A percentile compares a stretch with the other conserved stretches of the same genome.
Evolutionary conservation across 2,797 vertebrate genomes (phyloP).

Genomic region (Argentina silus): DNA sequence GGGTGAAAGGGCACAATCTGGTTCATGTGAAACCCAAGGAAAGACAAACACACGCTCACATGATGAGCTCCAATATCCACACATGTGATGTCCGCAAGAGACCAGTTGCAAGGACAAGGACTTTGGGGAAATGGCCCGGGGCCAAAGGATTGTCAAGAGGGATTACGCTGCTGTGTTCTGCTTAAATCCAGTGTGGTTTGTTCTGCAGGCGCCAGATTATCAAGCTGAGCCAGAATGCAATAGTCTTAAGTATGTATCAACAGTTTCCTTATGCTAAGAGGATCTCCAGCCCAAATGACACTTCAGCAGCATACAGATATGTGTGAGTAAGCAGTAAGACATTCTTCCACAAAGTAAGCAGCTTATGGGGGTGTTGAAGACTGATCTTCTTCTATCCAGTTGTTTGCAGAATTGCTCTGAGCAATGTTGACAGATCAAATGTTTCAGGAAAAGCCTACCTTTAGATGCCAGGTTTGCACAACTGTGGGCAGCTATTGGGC

Average conservation of each 20-base stretch:
- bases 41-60: not conserved
- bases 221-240: constrained; percentile 56
- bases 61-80: constrained; percentile 7
- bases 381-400: constrained; percentile 30
- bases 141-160: constrained; percentile 33
- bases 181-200: constrained; percentile 61
- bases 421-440: constrained; percentile 28
- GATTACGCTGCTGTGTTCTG: constrained; percentile 60
- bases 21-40: not conserved
- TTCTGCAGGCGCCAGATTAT: constrained; percentile 68
- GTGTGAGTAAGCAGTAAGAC: constrained; percentile 38
- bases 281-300: constrained; percentile 58
- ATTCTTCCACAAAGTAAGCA: constrained; percentile 45
- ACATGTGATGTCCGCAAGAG: constrained; percentile 23
- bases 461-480: constrained; percentile 15
- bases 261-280: constrained; percentile 53
- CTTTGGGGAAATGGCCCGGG: constrained; percentile 5
- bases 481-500: not conserved
- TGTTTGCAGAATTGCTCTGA: constrained; percentile 33
- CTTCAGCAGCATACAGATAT: constrained; percentile 50
- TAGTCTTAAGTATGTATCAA: constrained; percentile 56
- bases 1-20: not conserved
- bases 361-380: constrained; percentile 50
- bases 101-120: constrained; percentile 38
- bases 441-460: constrained; percentile 15